Base-by-base conservation (phyloP, 2,113 vertebrate species). In the Hippocampus mohnikei region DNA sequence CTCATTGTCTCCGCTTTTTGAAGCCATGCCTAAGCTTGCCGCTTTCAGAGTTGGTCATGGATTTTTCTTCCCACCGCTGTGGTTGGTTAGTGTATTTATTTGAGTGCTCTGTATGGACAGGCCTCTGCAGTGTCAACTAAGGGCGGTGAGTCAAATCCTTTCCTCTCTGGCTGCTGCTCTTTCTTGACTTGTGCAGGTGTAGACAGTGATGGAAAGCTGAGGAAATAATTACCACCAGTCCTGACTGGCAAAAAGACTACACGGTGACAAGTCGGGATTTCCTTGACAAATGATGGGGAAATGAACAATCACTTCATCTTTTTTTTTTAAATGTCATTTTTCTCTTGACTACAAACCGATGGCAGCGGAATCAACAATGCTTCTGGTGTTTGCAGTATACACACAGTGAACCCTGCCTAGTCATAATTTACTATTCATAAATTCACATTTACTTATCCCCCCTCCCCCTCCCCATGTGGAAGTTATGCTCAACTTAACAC, bases 21-120 rank as follows among this genome's bases (percentile, higher is more conserved):
- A 83, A 81, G 75, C 86, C 83, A 69, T 87, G 85, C 84, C 81
- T 88, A 86, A 77, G 84, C 86, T 84, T 85, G 84, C 84, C 79
- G 73, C 72, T 50, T 77, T 85, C 75, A 60, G 33, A 27, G 66
- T 67, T 74, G 68, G 73, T 69, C 81, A 46, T 74, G 78, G 74
- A 52, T 52, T 52, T 41, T 79, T 70, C 76, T 80, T 79, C 75
- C 72, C 81, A 68, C 29, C 77, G 76, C 62, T 78, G 66, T 79
- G 70, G 76, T 77, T 74, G 74, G 23, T 58, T 58, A 25, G 27
- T 33, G 27, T 77, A 80, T 76, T 55, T 87, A 82, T 87, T 48
- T 81, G 69, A 80, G 63, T 73, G 76, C 80, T 84, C 81, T 83
- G 75, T 79, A 78, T 74, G 69, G 84, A 84, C 81, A 84, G 73